A percentile compares a stretch with the other conserved stretches of the same genome.
Evolutionary conservation across 2,888 invertebrate species (phyloP).

Genomic region (Drosophila histrio): DNA sequence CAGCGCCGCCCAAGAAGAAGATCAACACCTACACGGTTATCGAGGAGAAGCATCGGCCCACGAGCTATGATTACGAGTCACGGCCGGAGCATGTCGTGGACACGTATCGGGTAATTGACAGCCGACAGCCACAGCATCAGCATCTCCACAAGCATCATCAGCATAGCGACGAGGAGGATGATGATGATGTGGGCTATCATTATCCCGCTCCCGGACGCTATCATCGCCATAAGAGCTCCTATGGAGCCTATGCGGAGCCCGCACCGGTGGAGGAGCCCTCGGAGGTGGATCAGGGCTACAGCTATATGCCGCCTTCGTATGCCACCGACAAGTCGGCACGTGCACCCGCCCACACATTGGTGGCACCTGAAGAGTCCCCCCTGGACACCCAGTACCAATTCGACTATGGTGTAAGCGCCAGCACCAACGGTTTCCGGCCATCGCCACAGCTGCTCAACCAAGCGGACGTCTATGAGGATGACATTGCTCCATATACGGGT

Average conservation of each 20-base stretch:
- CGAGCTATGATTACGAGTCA: slow-evolving; percentile 40
- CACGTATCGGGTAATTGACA: slow-evolving; percentile 59
- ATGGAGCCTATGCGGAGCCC: slow-evolving; percentile 53
- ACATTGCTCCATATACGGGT: slow-evolving; percentile 45
- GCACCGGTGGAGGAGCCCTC: slow-evolving; percentile 61
- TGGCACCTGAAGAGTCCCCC: slow-evolving; percentile 56
- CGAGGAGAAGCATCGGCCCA: slow-evolving; percentile 58
- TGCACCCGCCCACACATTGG: slow-evolving; percentile 57
- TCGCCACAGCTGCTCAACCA: slow-evolving; percentile 51
- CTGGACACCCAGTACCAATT: slow-evolving; percentile 37
- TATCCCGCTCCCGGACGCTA: slow-evolving; percentile 35
- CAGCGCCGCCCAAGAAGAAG: slow-evolving; percentile 51
- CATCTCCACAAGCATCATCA: slow-evolving; percentile 24
- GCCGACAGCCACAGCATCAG: slow-evolving; percentile 37
- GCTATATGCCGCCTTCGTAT: slow-evolving; percentile 40
- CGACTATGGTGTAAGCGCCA: slow-evolving; percentile 14
- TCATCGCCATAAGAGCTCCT: slow-evolving; percentile 22
- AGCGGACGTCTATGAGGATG: slow-evolving; percentile 42
- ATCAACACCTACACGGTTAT: slow-evolving; percentile 71
- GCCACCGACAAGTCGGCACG: slow-evolving; percentile 28
- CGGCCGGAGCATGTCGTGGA: slow-evolving; percentile 45
- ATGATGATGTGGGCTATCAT: slow-evolving; percentile 55
- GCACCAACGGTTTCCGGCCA: slow-evolving; percentile 51
- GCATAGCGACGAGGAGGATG: slow-evolving; percentile 41
- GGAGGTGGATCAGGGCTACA: slow-evolving; percentile 47